Evolutionary conservation across 2,113 vertebrate genomes (phyloP), one percentile per base, ranked within the genome.

Genomic region (Atractosteus spatula): DNA sequence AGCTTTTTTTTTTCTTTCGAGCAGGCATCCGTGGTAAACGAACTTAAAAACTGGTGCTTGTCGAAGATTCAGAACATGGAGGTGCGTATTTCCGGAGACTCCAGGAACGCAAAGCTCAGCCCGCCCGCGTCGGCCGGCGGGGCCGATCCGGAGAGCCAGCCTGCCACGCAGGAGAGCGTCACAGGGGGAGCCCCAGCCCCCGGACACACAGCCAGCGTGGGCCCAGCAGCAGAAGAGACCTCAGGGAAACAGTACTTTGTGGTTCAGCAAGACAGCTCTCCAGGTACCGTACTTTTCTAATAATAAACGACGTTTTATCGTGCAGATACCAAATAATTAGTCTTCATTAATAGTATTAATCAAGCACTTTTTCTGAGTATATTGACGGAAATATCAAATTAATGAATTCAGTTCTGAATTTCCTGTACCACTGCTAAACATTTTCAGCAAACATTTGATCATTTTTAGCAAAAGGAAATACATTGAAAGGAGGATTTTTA

Each of bases 11-110:
- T 65, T 72, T 73, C 29, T 81, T 80, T 81, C 64, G 86, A 78
- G 66, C 75, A 99, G 97, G 86, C 83, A 7, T 95, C 94, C 3
- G 88, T 97, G 81, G 92, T 95, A 0, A 89, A 87, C 16, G 96
- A 99, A 78, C 87, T 99, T 85, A 99, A 98, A 91, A 94, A 87
- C 75, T 99, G 97, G 97, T 98, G 96, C 82, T 77, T 95, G 85
- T 83, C 97, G 71, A 98, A 96, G 89, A 95, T 99, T 80, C 96
- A 98, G 80, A 93, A 90, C 83, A 89, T 97, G 83, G 96, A 99
- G 83, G 77, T 90, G 55, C 94, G 88, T 71, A 85, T 96, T 77
- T 89, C 90, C 13, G 93, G 92, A 70, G 95, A 97, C 42, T 87
- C 89, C 62, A 77, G 83, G 55, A 62, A 82, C 78, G 83, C 82